Conservation (phyloP, 1,140 invertebrate genomes). For the Scaptomyza pallida region DNA sequence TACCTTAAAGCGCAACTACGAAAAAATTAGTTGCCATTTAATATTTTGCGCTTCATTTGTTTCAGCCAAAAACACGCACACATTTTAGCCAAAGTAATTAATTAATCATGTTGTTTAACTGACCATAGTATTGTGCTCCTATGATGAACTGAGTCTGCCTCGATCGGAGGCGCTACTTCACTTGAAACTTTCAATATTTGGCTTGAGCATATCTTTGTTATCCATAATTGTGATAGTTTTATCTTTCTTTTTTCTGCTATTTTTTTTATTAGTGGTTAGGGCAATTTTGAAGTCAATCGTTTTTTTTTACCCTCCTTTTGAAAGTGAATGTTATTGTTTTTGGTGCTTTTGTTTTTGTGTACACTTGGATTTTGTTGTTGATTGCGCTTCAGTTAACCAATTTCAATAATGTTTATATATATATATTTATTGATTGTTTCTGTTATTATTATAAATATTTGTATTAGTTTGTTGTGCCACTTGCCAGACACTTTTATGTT, state of each 20-base stretch:
- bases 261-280: constrained; percentile 44
- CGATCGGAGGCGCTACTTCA: constrained; percentile 57
- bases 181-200: constrained; percentile 63
- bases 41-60: constrained; percentile 58
- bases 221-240: constrained; percentile 58
- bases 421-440: constrained; percentile 70
- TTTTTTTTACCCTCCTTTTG: constrained; percentile 36
- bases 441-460: constrained; percentile 70
- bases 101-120: constrained; percentile 61
- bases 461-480: constrained; percentile 44
- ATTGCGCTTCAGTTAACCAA: constrained; percentile 69
- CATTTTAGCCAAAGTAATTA: constrained; percentile 48
- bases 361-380: constrained; percentile 39
- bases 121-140: constrained; percentile 28
- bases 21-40: constrained; percentile 57
- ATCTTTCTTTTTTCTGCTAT: constrained; percentile 5
- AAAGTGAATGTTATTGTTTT: constrained; percentile 70
- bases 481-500: constrained; percentile 28
- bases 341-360: constrained; percentile 34
- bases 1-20: constrained; percentile 47
- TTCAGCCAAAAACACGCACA: constrained; percentile 29
- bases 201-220: constrained; percentile 58
- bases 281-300: constrained; percentile 50
- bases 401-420: constrained; percentile 65
- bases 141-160: background rate